Percentiles rank a stretch among this genome's conserved stretches.
Conservation (phyloP, 2,113 vertebrate genomes). For the Saguinus imperator region DNA sequence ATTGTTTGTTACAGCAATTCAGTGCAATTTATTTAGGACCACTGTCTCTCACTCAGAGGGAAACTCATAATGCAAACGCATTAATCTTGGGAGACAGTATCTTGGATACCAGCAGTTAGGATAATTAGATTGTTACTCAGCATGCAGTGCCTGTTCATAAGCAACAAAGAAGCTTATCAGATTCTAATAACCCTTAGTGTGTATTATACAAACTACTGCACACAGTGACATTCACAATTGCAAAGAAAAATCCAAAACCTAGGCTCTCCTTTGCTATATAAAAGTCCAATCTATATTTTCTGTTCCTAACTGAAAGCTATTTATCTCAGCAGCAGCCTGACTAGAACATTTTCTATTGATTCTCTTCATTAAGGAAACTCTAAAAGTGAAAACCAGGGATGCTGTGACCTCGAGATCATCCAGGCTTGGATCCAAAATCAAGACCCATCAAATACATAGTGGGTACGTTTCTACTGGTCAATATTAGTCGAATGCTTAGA, state of each 20-base stretch:
- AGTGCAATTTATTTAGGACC: conserved; percentile 82
- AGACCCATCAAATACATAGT: neutral
- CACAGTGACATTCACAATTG: conserved; percentile 44
- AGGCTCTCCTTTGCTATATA: neutral
- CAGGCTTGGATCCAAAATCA: conserved; percentile 16
- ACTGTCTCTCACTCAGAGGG: conserved; percentile 78
- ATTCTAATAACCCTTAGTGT: conserved; percentile 58
- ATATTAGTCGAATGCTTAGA: conserved; percentile 2
- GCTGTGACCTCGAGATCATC: conserved; percentile 40
- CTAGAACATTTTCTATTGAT: conserved; percentile 41
- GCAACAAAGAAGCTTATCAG: conserved; percentile 64
- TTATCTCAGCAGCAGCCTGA: conserved; percentile 30
- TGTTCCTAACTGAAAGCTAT: conserved; percentile 30
- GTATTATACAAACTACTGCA: conserved; percentile 18
- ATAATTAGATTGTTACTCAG: conserved; percentile 81
- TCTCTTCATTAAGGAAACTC: conserved; percentile 54
- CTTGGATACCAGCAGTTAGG: conserved; percentile 79
- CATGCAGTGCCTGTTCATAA: conserved; percentile 63
- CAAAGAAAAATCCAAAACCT: conserved; percentile 53
- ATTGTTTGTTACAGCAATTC: conserved; percentile 78
- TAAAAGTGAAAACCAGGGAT: conserved; percentile 46
- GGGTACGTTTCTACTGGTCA: conserved; percentile 2
- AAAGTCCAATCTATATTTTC: conserved; percentile 42
- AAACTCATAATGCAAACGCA: conserved; percentile 78
- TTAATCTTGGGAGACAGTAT: conserved; percentile 80